A percentile compares a stretch with the other conserved stretches of the same genome.
Conservation (phyloP, 64 coral and sea anemone species). For the Hydrozoanthus tunicans region DNA sequence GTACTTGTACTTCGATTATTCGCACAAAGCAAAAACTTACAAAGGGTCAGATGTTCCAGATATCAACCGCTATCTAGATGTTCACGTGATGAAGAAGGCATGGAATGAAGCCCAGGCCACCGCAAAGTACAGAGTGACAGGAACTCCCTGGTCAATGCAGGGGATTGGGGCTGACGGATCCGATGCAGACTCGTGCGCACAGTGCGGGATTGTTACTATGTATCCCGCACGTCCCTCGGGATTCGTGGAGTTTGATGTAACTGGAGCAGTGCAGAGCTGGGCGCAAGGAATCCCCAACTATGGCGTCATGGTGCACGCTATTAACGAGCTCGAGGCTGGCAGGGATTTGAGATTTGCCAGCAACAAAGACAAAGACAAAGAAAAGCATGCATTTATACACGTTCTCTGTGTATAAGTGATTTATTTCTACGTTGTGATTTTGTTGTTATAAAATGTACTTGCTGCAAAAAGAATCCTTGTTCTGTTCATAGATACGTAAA, state of each 20-base stretch:
- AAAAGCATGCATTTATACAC: constrained; percentile 61
- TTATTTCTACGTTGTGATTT: neutral
- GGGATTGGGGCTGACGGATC: constrained; percentile 3
- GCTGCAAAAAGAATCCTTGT: neutral
- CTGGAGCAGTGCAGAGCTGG: constrained; percentile 33
- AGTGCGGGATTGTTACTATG: constrained; percentile 28
- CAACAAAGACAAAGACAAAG: constrained; percentile 44
- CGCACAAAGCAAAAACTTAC: constrained; percentile 8
- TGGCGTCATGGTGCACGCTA: constrained; percentile 49
- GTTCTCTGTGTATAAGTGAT: constrained; percentile 37
- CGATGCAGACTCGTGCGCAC: constrained; percentile 31
- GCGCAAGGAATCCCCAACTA: constrained; percentile 12
- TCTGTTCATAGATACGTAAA: too few species aligned
- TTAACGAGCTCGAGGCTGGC: constrained; percentile 42
- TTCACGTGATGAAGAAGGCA: constrained; percentile 42
- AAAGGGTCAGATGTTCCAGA: neutral
- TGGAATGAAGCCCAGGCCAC: constrained; percentile 51
- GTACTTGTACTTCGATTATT: constrained; percentile 33
- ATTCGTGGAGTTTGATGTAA: constrained; percentile 64
- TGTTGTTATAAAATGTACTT: neutral
- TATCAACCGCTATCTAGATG: constrained; percentile 25
- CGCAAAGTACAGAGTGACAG: constrained; percentile 13
- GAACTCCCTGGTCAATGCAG: constrained; percentile 9
- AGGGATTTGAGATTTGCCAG: constrained; percentile 63
- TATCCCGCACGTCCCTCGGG: constrained; percentile 45